These are phyloP conservation scores for Lucilia sericata DNA, from an alignment of 1,140 invertebrate species.

Conservation along the genomic window DNA sequence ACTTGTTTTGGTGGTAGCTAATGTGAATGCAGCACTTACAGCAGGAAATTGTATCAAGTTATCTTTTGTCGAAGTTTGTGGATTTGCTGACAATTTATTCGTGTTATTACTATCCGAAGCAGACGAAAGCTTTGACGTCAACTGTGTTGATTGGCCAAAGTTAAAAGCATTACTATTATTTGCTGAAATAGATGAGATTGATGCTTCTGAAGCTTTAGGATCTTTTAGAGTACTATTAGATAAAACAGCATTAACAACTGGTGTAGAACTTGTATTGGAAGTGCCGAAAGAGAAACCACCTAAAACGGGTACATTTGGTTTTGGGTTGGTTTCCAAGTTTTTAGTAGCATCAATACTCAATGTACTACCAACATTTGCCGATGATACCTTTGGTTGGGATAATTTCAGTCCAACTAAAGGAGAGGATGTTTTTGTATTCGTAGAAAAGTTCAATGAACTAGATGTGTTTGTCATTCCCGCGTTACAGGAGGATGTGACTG, in stretches of 20 bases:
- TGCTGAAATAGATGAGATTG: not conserved
- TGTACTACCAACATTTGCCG: not conserved
- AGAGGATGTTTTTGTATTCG: not conserved
- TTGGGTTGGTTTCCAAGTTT: not conserved
- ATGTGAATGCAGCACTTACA: not conserved
- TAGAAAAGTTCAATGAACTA: no score
- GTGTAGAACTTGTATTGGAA: not conserved
- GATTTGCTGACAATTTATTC: not conserved
- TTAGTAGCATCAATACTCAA: not conserved
- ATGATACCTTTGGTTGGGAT: not conserved
- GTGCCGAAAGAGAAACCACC: not conserved
- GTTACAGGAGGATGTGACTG: not conserved
- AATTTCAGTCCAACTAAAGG: slow-evolving; percentile 46
- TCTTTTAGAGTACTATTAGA: not conserved
- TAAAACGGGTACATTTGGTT: not conserved
- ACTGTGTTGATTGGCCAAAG: not conserved
- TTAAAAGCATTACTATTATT: not conserved
- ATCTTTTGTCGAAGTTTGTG: not conserved
- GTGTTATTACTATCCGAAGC: not conserved
- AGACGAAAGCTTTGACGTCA: no score
- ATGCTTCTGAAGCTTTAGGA: not conserved
- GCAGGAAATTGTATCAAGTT: not conserved
- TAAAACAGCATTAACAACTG: no score
- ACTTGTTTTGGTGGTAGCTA: not conserved
- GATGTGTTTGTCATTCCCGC: not conserved